Evolutionary conservation across 1,140 invertebrate species (phyloP).

Genomic region (Danaus plexippus): DNA sequence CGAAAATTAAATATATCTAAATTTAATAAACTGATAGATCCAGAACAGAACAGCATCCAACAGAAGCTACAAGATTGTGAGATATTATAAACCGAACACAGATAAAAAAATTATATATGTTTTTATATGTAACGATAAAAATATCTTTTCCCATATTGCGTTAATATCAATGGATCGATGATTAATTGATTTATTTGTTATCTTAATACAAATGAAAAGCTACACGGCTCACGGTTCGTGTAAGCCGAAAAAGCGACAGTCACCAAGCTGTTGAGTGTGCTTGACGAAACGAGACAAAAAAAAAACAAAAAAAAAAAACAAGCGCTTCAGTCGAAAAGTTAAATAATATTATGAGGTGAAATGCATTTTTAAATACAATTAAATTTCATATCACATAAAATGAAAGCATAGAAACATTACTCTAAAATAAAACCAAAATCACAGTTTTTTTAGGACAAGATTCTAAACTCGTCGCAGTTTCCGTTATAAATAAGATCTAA

Average conservation of each 20-base stretch:
- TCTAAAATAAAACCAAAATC: slow-evolving; percentile 69
- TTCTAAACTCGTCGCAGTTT: slow-evolving; percentile 51
- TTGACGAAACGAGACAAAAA: slow-evolving; percentile 31
- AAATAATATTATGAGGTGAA: slow-evolving; percentile 43
- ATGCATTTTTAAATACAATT: slow-evolving; percentile 50
- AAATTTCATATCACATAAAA: slow-evolving; percentile 60
- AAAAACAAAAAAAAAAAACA: slow-evolving; percentile 48
- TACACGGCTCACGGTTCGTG: too few relatives aligned
- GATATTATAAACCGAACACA: too few relatives aligned
- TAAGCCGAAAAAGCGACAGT: slow-evolving; percentile 12
- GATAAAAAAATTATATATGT: too few relatives aligned
- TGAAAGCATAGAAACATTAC: slow-evolving; percentile 61
- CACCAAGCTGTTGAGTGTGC: slow-evolving; percentile 21
- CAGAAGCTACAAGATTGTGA: too few relatives aligned
- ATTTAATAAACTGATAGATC: too few relatives aligned
- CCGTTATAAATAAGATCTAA: slow-evolving; percentile 67
- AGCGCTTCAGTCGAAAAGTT: slow-evolving; percentile 51
- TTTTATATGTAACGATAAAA: too few relatives aligned
- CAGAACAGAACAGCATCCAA: too few relatives aligned
- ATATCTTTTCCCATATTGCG: too few relatives aligned
- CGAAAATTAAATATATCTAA: too few relatives aligned
- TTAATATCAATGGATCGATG: slow-evolving; percentile 2
- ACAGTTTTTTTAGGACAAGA: slow-evolving; percentile 60
- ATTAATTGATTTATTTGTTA: slow-evolving; percentile 17
- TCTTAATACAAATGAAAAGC: slow-evolving; percentile 22